Conservation (phyloP, 2,113 vertebrate species). For the Chloropsis cyanopogon region DNA sequence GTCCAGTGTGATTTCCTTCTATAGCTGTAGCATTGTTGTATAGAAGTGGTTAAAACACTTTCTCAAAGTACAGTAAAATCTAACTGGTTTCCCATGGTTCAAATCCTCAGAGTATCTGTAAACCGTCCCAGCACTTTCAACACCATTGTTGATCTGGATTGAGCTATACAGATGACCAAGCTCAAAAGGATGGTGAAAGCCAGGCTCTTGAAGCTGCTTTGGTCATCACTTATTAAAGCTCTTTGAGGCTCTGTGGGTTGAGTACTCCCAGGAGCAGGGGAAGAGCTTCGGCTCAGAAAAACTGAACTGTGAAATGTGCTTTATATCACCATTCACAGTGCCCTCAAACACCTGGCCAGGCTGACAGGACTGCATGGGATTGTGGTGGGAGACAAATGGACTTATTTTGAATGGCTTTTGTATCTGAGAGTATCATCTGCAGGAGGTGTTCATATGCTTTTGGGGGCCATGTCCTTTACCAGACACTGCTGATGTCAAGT, state of each 20-base stretch:
- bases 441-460: not conserved
- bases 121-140: slow-evolving; percentile 34
- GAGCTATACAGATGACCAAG: slow-evolving; percentile 5
- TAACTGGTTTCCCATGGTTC: not conserved
- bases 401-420: not conserved
- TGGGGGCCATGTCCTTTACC: slow-evolving; percentile 9
- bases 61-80: not conserved
- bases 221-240: slow-evolving; percentile 47
- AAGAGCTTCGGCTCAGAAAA: slow-evolving; percentile 36
- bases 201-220: not conserved
- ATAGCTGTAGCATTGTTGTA: not conserved
- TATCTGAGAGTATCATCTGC: not conserved
- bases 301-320: not conserved
- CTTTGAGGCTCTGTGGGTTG: slow-evolving; percentile 11
- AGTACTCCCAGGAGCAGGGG: not conserved
- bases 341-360: not conserved
- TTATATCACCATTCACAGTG: not conserved
- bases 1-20: not conserved
- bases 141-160: not conserved
- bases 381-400: not conserved
- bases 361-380: not conserved
- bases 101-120: not conserved
- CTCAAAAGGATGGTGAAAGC: slow-evolving; percentile 59
- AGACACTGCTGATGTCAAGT: not conserved
- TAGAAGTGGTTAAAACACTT: not conserved